These are phyloP conservation scores for Acholoe squamosa DNA, from an alignment of 2,888 invertebrate species.

Conservation along the genomic window DNA sequence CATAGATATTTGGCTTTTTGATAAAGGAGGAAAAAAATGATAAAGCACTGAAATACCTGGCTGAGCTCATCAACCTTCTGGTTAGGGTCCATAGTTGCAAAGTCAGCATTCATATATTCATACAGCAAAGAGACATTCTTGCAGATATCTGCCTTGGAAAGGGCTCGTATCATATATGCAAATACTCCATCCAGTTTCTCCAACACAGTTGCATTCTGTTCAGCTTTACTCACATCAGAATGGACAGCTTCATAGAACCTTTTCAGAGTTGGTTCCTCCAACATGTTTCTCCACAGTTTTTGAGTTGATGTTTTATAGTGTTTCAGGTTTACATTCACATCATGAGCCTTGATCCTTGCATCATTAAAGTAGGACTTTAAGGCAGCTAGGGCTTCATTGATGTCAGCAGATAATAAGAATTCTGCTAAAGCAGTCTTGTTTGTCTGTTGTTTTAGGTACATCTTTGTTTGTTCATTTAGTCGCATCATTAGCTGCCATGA, in stretches of 20 bases:
- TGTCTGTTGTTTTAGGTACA: background rate
- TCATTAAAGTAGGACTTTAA: constrained; percentile 5
- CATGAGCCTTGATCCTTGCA: background rate
- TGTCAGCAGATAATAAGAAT: constrained; percentile 1
- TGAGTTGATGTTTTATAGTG: background rate
- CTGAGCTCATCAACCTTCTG: background rate
- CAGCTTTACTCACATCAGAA: background rate
- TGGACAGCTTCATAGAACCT: constrained; percentile 20
- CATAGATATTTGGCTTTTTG: no score
- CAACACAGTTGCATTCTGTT: constrained; percentile 2
- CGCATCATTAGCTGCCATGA: constrained; percentile 16
- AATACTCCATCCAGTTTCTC: background rate
- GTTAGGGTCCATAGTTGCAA: background rate
- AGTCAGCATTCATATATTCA: constrained; percentile 50
- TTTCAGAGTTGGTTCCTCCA: background rate
- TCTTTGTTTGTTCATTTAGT: background rate
- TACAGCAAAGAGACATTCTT: background rate
- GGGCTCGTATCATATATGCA: constrained; percentile 8
- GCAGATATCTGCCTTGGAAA: background rate
- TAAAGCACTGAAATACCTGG: no score
- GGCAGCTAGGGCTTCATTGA: background rate
- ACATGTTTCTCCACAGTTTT: constrained; percentile 24
- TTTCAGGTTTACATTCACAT: background rate
- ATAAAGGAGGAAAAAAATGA: no score
- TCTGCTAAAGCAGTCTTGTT: constrained; percentile 39